phyloP scores from a whole-genome alignment of 2,797 vertebrate genomes.

The Sebastes umbrosus region DNA sequence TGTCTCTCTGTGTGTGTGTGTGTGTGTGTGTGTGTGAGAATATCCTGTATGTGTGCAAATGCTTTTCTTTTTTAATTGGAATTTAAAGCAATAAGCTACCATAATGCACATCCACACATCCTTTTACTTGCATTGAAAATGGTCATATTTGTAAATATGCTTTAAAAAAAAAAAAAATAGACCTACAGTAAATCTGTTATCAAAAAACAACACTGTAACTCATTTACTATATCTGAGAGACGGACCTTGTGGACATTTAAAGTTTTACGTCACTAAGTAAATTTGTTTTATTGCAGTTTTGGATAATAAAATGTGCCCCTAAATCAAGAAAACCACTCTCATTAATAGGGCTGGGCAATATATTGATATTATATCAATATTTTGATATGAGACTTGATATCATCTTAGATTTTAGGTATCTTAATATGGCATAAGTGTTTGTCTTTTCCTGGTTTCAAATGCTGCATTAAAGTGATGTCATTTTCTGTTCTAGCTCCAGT shows the following conservation, averaged over 20 bases:
- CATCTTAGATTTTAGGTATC: too few relatives aligned
- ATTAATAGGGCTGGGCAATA: too few relatives aligned
- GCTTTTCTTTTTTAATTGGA: conserved; percentile 69
- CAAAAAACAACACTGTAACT: conserved; percentile 17
- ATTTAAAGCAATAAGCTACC: conserved; percentile 68
- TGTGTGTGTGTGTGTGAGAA: conserved; percentile 6
- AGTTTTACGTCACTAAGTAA: conserved; percentile 1
- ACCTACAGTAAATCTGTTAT: conserved; percentile 41
- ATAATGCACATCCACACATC: conserved; percentile 46
- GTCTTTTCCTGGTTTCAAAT: too few relatives aligned
- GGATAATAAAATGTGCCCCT: background rate
- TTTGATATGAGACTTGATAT: too few relatives aligned
- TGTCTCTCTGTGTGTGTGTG: conserved; percentile 23
- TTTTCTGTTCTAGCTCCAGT: too few relatives aligned
- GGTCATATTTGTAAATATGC: conserved; percentile 43
- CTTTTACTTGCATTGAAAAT: conserved; percentile 47
- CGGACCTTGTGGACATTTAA: conserved; percentile 11
- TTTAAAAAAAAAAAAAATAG: background rate
- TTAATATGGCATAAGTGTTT: too few relatives aligned
- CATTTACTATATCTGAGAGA: conserved; percentile 14
- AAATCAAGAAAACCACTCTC: background rate
- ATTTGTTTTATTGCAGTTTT: conserved; percentile 2
- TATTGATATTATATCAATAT: too few relatives aligned
- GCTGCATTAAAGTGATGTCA: too few relatives aligned
- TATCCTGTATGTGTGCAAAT: conserved; percentile 23